Evolutionary conservation across 1,140 invertebrate genomes (phyloP).

Genomic region (Oscheius sp.): DNA sequence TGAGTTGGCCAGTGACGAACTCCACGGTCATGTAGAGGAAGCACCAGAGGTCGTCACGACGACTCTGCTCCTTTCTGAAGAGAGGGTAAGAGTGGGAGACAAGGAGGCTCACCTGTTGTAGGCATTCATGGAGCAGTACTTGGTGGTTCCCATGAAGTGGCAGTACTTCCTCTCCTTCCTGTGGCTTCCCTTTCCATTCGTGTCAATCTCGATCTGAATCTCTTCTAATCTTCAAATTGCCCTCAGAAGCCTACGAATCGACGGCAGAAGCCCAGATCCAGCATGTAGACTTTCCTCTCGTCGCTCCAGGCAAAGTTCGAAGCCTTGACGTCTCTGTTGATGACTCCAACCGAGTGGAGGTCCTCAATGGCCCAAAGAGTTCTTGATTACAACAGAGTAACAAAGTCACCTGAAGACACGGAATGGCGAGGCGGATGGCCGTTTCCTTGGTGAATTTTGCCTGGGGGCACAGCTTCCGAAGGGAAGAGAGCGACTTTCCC

Average conservation of each 20-base stretch:
- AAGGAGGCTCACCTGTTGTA: too few relatives aligned
- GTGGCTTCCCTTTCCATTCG: too few relatives aligned
- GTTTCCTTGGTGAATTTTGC: neutral
- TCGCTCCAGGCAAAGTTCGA: neutral
- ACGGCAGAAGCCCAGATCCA: neutral
- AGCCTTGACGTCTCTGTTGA: neutral
- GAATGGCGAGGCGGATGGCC: neutral
- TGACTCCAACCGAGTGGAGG: neutral
- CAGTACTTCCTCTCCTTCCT: neutral
- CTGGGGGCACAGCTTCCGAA: neutral
- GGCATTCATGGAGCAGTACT: slow-evolving; percentile 20
- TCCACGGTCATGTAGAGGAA: slow-evolving; percentile 19
- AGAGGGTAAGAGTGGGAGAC: too few relatives aligned
- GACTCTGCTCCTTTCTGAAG: slow-evolving; percentile 14
- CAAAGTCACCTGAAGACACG: neutral
- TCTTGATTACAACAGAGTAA: too few relatives aligned
- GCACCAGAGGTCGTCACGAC: slow-evolving; percentile 22
- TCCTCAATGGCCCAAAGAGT: neutral
- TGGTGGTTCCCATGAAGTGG: slow-evolving; percentile 5
- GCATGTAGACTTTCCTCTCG: neutral
- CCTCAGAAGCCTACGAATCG: too few relatives aligned
- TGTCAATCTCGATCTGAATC: too few relatives aligned
- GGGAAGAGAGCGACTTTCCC: neutral
- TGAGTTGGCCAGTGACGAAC: slow-evolving; percentile 11
- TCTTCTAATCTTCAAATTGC: too few relatives aligned